Evolutionary conservation across 2,113 vertebrate genomes (phyloP).

Genomic region (Strix aluco): DNA sequence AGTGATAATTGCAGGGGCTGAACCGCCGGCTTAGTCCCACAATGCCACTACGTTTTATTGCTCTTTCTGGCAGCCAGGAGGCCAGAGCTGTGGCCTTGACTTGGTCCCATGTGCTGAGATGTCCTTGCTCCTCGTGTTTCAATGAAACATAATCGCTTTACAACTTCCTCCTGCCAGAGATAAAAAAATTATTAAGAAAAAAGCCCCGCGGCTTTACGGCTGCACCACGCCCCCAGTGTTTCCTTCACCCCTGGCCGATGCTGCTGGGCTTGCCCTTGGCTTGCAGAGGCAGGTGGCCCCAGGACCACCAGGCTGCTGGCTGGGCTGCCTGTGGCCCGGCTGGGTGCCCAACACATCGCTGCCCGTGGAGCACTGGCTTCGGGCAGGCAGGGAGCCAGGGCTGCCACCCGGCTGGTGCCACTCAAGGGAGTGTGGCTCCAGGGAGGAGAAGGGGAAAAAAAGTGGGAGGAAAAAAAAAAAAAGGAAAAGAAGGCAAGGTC

Average conservation of each 20-base stretch:
- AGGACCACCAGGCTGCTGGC: fast-evolving
- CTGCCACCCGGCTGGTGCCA: fast-evolving
- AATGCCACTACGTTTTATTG: not conserved
- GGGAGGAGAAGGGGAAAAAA: not conserved
- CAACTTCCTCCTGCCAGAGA: not conserved
- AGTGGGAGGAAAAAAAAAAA: too few species aligned
- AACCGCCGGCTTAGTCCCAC: not conserved
- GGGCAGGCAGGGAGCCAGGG: not conserved
- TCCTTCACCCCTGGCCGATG: fast-evolving
- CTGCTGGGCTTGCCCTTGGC: not conserved
- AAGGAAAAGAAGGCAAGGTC: not conserved
- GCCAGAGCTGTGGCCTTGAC: not conserved
- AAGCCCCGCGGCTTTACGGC: not conserved
- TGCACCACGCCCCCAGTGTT: fast-evolving
- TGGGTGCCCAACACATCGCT: fast-evolving
- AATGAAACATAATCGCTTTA: not conserved
- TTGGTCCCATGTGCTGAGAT: not conserved
- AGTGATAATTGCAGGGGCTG: not conserved
- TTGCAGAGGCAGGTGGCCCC: not conserved
- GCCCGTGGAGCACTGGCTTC: fast-evolving
- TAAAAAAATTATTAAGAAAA: not conserved
- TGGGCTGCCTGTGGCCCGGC: not conserved
- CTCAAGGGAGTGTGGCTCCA: fast-evolving
- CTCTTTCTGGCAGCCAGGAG: not conserved
- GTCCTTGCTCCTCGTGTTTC: not conserved